A percentile compares a stretch with the other conserved stretches of the same genome.
phyloP scores from a whole-genome alignment of 2,888 invertebrate species.

The Leptopilina drosophilae region DNA sequence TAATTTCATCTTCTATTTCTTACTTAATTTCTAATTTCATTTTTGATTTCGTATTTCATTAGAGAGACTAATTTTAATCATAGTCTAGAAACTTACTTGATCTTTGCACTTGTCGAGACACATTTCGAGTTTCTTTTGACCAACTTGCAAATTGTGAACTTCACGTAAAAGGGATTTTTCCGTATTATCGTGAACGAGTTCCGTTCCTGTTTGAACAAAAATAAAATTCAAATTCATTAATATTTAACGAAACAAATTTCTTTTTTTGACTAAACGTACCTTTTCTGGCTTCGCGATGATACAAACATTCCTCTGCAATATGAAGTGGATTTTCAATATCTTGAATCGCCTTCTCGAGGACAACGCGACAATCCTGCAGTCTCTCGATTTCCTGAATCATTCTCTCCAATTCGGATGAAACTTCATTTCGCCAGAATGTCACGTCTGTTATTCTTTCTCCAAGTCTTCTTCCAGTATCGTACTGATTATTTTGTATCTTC shows the following conservation, averaged over 20 bases:
- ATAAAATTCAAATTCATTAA: not conserved
- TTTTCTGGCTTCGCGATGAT: conserved; percentile 92
- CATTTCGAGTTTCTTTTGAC: conserved; percentile 87
- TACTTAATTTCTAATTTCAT: too few species aligned
- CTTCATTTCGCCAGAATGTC: conserved; percentile 95
- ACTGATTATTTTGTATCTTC: conserved; percentile 86
- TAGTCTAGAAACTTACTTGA: conserved; percentile 74
- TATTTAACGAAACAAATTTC: not conserved
- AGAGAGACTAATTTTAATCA: too few species aligned
- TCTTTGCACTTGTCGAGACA: conserved; percentile 84
- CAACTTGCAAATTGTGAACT: conserved; percentile 87
- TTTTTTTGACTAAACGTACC: conserved; percentile 75
- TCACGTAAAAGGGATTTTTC: conserved; percentile 92
- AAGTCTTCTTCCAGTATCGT: conserved; percentile 90
- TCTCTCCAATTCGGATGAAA: conserved; percentile 88
- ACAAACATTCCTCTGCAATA: conserved; percentile 95
- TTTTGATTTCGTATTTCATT: too few species aligned
- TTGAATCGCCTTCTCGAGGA: conserved; percentile 84
- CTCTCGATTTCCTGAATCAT: conserved; percentile 88
- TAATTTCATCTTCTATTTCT: too few species aligned
- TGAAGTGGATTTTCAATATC: conserved; percentile 94
- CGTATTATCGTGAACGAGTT: conserved; percentile 93
- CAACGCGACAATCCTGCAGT: conserved; percentile 84
- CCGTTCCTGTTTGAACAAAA: conserved; percentile 81
- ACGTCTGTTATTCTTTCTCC: conserved; percentile 95